A percentile compares a stretch with the other conserved stretches of the same genome.
Evolutionary conservation across 2,797 vertebrate species (phyloP).

Genomic region (Otolemur crassicaudatus): DNA sequence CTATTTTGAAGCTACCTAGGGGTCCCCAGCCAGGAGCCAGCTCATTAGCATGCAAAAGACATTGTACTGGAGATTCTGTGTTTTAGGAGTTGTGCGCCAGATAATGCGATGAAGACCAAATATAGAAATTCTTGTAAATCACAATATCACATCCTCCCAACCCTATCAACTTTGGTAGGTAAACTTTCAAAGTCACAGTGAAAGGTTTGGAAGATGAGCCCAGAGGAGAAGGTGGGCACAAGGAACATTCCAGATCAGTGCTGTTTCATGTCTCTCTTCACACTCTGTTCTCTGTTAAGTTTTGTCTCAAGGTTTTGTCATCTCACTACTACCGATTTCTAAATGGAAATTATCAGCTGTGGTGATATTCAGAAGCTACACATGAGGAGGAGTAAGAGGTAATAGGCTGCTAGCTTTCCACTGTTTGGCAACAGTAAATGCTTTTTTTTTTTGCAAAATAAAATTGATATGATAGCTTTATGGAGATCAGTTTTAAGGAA

Average conservation of each 20-base stretch:
- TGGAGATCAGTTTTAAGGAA: slow-evolving; percentile 10
- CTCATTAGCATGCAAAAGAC: not conserved
- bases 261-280: not conserved
- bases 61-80: not conserved
- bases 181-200: not conserved
- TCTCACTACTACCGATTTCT: not conserved
- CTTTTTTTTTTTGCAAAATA: slow-evolving; percentile 23
- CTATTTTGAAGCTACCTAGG: not conserved
- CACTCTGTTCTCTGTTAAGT: not conserved
- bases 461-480: slow-evolving; percentile 38
- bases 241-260: not conserved
- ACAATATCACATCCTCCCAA: not conserved
- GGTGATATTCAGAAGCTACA: not conserved
- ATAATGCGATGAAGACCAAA: not conserved
- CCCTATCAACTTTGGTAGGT: not conserved
- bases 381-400: not conserved
- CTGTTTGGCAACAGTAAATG: not conserved
- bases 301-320: not conserved
- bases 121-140: not conserved
- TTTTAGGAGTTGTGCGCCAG: not conserved
- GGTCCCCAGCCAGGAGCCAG: not conserved
- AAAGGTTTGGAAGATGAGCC: not conserved
- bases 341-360: not conserved
- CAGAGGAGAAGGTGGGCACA: not conserved
- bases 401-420: not conserved